Evolutionary conservation across 2,797 vertebrate species (phyloP).

Genomic region (Margarornis squamiger): DNA sequence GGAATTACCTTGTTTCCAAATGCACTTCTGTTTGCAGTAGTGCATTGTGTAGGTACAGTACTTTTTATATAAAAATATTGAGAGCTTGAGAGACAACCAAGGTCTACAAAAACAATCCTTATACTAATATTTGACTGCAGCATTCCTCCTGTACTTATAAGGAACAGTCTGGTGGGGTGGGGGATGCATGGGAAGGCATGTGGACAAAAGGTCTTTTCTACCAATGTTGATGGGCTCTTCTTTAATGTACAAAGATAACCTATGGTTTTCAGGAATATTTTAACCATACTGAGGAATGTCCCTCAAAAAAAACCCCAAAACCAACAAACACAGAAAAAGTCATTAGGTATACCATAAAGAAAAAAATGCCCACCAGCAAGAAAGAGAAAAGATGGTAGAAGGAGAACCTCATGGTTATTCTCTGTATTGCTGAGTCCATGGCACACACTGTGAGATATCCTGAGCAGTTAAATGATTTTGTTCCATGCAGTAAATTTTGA

Average conservation of each 20-base stretch:
- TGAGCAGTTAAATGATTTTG: neutral
- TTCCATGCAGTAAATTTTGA: neutral
- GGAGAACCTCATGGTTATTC: neutral
- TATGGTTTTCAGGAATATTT: neutral
- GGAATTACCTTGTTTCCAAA: neutral
- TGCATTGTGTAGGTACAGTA: neutral
- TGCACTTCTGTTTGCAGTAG: neutral
- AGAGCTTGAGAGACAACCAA: neutral
- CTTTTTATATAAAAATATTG: neutral
- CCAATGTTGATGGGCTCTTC: neutral
- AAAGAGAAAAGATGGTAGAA: neutral
- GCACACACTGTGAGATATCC: neutral
- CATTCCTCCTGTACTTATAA: neutral
- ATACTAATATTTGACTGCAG: neutral
- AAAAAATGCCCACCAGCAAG: neutral
- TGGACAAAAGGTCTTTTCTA: neutral
- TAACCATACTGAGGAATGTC: neutral
- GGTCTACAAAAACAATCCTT: neutral
- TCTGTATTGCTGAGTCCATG: neutral
- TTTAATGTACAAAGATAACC: neutral
- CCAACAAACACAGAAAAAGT: too few species aligned
- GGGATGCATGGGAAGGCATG: fast-evolving
- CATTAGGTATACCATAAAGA: neutral
- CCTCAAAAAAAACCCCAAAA: neutral
- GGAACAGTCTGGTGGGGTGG: fast-evolving